Evolutionary conservation across 2,797 vertebrate species (phyloP), one percentile per base, ranked within the genome.

Genomic region (Mormyrops boulengeri): DNA sequence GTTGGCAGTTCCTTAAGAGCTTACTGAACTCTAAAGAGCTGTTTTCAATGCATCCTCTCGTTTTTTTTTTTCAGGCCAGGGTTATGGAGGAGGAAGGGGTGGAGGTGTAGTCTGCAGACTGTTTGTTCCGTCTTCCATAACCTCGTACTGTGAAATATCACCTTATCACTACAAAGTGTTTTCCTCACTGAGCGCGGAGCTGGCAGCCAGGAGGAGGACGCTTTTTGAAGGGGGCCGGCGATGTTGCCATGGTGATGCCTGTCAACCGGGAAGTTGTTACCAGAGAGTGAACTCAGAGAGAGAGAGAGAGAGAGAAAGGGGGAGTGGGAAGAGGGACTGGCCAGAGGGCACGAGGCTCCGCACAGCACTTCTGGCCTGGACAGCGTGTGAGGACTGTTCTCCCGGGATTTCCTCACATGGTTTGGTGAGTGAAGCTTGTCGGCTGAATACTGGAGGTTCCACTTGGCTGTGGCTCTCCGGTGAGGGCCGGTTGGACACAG

Each of bases 251-350:
- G 94, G 94, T 22, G 87, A 96, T 93, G 92, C 90, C 91, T 94
- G 95, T 95, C 95, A 96, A 95, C 95, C 91, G 93, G 95, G 94
- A 95, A 95, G 95, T 96, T 94, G 92, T 95, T 87, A 53, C 9
- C 14, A 94, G 94, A 93, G 93, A 92, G 94, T 19, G 44, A 93
- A 92, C 52, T 69, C 89, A 91, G 92, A 85, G 90, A 89, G 88
- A 89, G 93, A 92, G 69, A 38, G 90, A 89, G 89, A 69, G 89
- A 88, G 88, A 88, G 91, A 89, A 89, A 60, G 86, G 91, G 80
- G 49, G 4, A 19, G 87, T 38, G 12, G 34, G n/a, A 73, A 38
- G 66, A 38, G 50, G 49, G 89, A 91, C 89, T 91, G 66, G 87
- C 73, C 88, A 85, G 69, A 66, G 87, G 88, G 84, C 82, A 73